Evolutionary conservation across 2,797 vertebrate genomes (phyloP), one percentile per base, ranked within the genome.

Genomic region (Urophycis tenuis): DNA sequence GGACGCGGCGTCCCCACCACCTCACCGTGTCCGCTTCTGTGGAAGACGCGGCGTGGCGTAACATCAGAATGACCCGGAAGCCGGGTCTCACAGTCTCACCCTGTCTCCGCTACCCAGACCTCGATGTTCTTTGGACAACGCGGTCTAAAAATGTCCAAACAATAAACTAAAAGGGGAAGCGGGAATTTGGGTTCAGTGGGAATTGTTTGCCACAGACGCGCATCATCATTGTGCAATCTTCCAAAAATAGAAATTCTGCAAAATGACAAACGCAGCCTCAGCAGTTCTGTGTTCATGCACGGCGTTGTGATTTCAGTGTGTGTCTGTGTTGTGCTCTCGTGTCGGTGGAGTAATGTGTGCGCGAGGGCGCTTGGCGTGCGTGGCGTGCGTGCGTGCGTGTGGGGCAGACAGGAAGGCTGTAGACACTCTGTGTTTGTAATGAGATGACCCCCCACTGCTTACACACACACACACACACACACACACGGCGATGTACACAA

Each of bases 371-470:
- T 74, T 5, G 30, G 39, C 33, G 30, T 74, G 41, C 60, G 73
- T 49, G 73, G 73, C 17, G 39, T 41, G 32, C 29, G 32, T 39
- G 32, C 10, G 35, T 73, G 72, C n/a, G 74, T 10, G 71, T 74
- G 34, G 75, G 76, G 34, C 39, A 84, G 84, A 87, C 84, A 75
- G 87, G 81, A 86, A 84, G 84, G 78, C 85, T 88, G 82, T 82
- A 75, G 77, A 75, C 60, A 19, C 81, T 83, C 88, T 92, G 88
- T 87, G 84, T 89, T 90, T 88, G 85, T 83, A 86, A 90, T 88
- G 86, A 90, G 83, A 78, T 5, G 67, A 81, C 82, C 83, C 86
- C 87, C 83, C 81, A 85, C n/a, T n/a, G 80, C 82, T 85, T 78
- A 70, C 49, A 60, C 49, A n/a, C 67, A 70, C 67, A 70, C n/a